These are phyloP conservation scores for Nerophis lumbriciformis DNA, from an alignment of 2,113 vertebrate genomes.

Conservation along the genomic window DNA sequence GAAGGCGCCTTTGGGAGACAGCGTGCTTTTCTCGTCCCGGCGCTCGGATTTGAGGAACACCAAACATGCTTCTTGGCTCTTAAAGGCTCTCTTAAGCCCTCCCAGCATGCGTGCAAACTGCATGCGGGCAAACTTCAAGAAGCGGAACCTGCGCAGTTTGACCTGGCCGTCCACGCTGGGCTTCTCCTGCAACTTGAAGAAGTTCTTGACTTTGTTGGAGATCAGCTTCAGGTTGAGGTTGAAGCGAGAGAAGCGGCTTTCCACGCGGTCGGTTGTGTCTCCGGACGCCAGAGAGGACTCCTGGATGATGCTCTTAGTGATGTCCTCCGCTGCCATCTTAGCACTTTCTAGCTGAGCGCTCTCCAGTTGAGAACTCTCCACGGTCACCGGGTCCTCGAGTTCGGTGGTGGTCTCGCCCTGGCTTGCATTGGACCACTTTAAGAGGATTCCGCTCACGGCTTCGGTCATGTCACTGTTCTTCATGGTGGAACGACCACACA, in stretches of 20 bases:
- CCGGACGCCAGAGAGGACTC: background rate
- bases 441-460: constrained; percentile 3
- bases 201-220: constrained; percentile 4
- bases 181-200: background rate
- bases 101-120: constrained; percentile 1
- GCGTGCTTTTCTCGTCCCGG: too few relatives aligned
- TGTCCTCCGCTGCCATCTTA: background rate
- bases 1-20: constrained; percentile 7
- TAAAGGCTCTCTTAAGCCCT: background rate
- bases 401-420: background rate
- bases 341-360: background rate
- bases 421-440: background rate
- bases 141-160: background rate
- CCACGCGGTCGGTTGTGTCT: background rate
- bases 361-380: background rate
- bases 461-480: constrained; percentile 1
- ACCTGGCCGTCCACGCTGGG: background rate
- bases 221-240: constrained; percentile 11
- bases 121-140: constrained; percentile 1
- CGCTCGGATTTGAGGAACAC: background rate
- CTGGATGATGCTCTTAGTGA: constrained; percentile 5
- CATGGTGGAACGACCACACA: constrained; percentile 2
- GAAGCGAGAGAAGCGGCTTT: background rate
- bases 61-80: constrained; percentile 1
- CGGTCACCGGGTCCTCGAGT: background rate